A percentile compares a stretch with the other conserved stretches of the same genome.
phyloP scores from a whole-genome alignment of 2,888 invertebrate genomes.

The Blastobasis lacticolella region DNA sequence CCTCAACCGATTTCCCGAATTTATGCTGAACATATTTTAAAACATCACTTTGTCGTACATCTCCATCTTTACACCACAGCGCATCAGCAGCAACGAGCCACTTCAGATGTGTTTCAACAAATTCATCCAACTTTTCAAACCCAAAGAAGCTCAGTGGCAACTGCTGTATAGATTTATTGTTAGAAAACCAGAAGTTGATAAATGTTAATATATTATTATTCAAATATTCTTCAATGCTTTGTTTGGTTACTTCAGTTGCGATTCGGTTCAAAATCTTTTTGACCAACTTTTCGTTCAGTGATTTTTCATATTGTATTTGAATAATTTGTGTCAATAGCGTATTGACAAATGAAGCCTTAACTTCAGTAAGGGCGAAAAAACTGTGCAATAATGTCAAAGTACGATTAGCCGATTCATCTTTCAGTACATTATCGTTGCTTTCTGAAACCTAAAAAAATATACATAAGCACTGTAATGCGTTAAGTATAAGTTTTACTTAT shows the following conservation, averaged over 20 bases:
- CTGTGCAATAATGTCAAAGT: conserved; percentile 74
- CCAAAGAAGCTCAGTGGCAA: conserved; percentile 60
- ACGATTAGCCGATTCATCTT: conserved; percentile 75
- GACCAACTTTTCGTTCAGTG: conserved; percentile 50
- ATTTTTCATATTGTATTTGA: conserved; percentile 66
- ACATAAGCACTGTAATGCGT: background rate
- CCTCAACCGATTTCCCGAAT: conserved; percentile 22
- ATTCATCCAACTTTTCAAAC: conserved; percentile 37
- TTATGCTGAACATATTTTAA: conserved; percentile 28
- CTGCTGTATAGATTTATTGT: conserved; percentile 39
- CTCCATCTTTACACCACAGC: conserved; percentile 47
- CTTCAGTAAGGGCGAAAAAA: conserved; percentile 66
- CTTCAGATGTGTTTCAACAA: conserved; percentile 57
- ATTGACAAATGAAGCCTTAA: conserved; percentile 64
- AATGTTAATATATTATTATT: conserved; percentile 61
- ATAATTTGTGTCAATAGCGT: conserved; percentile 70
- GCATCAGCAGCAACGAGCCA: conserved; percentile 61
- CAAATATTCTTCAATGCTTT: conserved; percentile 41
- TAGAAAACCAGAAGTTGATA: conserved; percentile 63
- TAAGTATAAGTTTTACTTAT: background rate
- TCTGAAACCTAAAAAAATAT: conserved; percentile 46
- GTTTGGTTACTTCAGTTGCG: conserved; percentile 28
- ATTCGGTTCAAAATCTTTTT: conserved; percentile 58
- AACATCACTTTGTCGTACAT: conserved; percentile 34
- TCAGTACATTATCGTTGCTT: conserved; percentile 47